Evolutionary conservation across 1,140 invertebrate species (phyloP), one percentile per base, ranked within the genome.

Genomic region (Plutomurus gul): DNA sequence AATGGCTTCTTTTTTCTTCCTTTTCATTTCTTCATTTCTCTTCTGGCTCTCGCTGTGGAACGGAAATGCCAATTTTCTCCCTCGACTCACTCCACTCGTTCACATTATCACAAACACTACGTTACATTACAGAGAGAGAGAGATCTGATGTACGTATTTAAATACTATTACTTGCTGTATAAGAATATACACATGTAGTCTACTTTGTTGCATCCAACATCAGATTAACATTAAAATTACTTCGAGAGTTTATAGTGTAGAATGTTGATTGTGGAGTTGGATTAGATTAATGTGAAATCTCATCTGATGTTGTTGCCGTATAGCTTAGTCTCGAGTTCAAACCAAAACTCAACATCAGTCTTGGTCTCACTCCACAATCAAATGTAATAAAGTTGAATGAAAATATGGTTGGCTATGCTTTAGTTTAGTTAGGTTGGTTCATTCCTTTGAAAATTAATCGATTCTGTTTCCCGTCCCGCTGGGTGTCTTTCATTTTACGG

Each of bases 1-100:
- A 65, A 25, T 36, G 30, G 3, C n/a, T 77, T 56, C 43, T 16
- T 65, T n/a, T 13, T 39, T 76, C 36, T 76, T 65, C 25, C 71
- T 60, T 72, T 71, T 18, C 46, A n/a, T 71, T 43, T 46, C 33
- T 22, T 18, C 22, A n/a, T 39, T 36, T 76, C 60, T 71, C 47
- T 49, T 60, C 4, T 36, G 56, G n/a, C 77, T 78, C 77, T 39
- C 43, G 77, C 77, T 78, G 77, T 78, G 77, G 70, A 78, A 78
- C 70, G 70, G 71, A 78, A 78, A 78, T 78, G 33, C 39, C 77
- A 65, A 65, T 72, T 40, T 40, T 72, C 39, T 72, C 56, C 56
- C 36, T 27, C 13, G 56, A 30, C 13, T 72, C 37, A 10, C 25
- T 7, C 22, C 36, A 72, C 18, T 40, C n/a, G 25, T 13, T 22